A percentile compares a stretch with the other conserved stretches of the same genome.
phyloP scores from a whole-genome alignment of 2,113 vertebrate genomes.

The Callopanchax toddi region DNA sequence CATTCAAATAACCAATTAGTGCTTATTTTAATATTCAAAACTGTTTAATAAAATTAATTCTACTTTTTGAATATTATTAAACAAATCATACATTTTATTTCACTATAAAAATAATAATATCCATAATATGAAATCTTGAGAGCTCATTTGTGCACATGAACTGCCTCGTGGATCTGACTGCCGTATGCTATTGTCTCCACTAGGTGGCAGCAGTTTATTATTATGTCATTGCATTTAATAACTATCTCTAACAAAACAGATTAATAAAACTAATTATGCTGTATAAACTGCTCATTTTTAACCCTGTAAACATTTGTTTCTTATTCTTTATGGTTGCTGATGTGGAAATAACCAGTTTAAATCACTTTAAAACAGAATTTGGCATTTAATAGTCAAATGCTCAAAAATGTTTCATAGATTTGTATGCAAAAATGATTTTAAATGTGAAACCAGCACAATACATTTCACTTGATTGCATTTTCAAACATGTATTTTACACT shows the following conservation, averaged over 20 bases:
- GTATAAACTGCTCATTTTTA: too few species aligned
- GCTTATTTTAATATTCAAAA: too few species aligned
- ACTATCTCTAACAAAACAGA: too few species aligned
- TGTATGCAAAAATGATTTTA: constrained; percentile 76
- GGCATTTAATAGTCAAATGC: constrained; percentile 80
- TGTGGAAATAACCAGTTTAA: constrained; percentile 17
- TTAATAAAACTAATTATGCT: too few species aligned
- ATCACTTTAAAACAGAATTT: constrained; percentile 30
- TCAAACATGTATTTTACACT: constrained; percentile 63
- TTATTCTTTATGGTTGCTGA: too few species aligned
- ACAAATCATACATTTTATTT: too few species aligned
- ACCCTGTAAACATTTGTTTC: too few species aligned
- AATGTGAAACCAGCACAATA: constrained; percentile 82
- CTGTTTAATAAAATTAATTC: too few species aligned
- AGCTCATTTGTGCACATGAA: constrained; percentile 26
- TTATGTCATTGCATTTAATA: background rate
- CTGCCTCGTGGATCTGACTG: constrained; percentile 18
- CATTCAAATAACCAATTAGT: too few species aligned
- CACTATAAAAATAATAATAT: background rate
- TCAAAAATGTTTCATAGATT: constrained; percentile 74
- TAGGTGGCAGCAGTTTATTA: constrained; percentile 46
- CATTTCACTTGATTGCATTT: constrained; percentile 65
- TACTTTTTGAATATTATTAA: too few species aligned
- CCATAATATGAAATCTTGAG: background rate
- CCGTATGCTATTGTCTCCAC: constrained; percentile 16